phyloP scores from a whole-genome alignment of 1,140 invertebrate species.

The Kradibia gibbosae region DNA sequence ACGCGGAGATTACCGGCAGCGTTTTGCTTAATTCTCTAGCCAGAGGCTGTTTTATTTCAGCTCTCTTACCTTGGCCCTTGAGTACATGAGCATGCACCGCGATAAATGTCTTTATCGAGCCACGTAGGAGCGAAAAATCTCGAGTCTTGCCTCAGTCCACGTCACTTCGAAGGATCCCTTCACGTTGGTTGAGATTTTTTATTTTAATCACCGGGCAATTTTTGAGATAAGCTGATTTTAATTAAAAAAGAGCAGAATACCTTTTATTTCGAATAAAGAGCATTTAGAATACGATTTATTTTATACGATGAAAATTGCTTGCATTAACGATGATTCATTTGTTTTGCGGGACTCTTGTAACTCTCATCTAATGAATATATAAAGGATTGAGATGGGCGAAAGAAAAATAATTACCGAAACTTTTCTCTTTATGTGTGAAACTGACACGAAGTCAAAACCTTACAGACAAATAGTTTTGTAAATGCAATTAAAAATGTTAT shows the following conservation, averaged over 20 bases:
- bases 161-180: background rate
- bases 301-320: too few species aligned
- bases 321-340: too few species aligned
- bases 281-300: too few species aligned
- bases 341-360: too few species aligned
- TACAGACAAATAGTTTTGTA: too few species aligned
- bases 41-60: background rate
- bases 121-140: background rate
- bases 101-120: constrained; percentile 25
- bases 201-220: background rate
- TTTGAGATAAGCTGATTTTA: background rate
- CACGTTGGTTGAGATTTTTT: background rate
- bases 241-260: background rate
- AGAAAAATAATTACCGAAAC: too few species aligned
- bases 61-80: background rate
- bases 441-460: too few species aligned
- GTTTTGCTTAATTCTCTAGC: constrained; percentile 26
- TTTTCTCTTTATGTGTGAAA: too few species aligned
- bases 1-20: background rate
- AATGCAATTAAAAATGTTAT: too few species aligned
- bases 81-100: background rate
- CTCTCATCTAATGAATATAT: too few species aligned
- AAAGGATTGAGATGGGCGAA: too few species aligned
- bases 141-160: background rate
- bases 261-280: too few species aligned